phyloP scores from a whole-genome alignment of 2,113 vertebrate genomes.

The Misgurnus mizolepis region DNA sequence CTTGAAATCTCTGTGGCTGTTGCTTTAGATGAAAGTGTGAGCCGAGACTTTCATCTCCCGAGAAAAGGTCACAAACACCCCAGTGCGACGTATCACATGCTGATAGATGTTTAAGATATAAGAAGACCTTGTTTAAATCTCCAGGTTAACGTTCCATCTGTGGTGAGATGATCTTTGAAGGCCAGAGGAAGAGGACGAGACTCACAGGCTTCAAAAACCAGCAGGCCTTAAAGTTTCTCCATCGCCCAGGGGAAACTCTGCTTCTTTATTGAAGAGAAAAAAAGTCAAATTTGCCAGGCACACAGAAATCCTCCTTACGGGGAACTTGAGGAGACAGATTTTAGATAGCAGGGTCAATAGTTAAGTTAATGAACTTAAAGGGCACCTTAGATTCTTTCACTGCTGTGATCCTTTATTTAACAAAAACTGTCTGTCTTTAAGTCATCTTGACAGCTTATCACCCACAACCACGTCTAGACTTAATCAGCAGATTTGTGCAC shows the following conservation, averaged over 20 bases:
- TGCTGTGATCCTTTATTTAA: slow-evolving; percentile 18
- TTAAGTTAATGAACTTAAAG: slow-evolving; percentile 47
- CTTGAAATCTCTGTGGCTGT: slow-evolving; percentile 63
- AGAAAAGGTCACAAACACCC: slow-evolving; percentile 74
- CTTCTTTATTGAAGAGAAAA: neutral
- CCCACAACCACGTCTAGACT: neutral
- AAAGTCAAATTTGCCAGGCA: slow-evolving; percentile 32
- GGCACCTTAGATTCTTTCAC: slow-evolving; percentile 35
- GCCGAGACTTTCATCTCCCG: slow-evolving; percentile 63
- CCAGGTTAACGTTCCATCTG: slow-evolving; percentile 33
- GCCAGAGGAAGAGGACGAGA: neutral
- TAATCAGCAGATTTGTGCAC: too few species aligned
- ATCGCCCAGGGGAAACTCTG: slow-evolving; percentile 32
- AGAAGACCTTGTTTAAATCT: slow-evolving; percentile 43
- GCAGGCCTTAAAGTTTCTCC: slow-evolving; percentile 27
- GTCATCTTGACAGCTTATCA: neutral
- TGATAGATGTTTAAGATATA: slow-evolving; percentile 53
- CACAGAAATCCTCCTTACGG: slow-evolving; percentile 27
- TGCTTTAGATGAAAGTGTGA: slow-evolving; percentile 67
- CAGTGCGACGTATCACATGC: slow-evolving; percentile 41
- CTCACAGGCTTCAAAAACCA: slow-evolving; percentile 3
- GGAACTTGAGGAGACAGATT: slow-evolving; percentile 36
- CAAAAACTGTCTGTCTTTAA: neutral
- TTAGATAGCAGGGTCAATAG: slow-evolving; percentile 24
- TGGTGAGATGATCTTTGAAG: slow-evolving; percentile 33